phyloP scores from a whole-genome alignment of 2,888 invertebrate genomes.

The Tetragnatha montana region DNA sequence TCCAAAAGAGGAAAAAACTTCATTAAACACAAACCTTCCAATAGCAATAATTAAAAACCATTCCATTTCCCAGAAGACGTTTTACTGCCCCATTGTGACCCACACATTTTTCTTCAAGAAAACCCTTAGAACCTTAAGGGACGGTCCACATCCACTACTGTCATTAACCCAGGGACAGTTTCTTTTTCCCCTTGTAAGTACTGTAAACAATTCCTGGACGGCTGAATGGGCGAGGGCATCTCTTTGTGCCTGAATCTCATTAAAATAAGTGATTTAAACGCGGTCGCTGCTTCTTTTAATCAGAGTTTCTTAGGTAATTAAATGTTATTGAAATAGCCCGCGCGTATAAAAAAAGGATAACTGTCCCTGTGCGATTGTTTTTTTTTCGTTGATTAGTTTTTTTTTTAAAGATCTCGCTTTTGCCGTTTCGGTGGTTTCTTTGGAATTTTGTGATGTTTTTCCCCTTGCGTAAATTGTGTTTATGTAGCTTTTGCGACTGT shows the following conservation, averaged over 20 bases:
- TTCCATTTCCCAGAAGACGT: background rate
- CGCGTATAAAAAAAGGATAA: background rate
- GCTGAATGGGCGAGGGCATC: background rate
- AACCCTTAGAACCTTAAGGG: background rate
- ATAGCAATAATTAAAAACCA: background rate
- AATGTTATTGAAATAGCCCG: constrained; percentile 25
- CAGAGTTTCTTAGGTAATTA: constrained; percentile 29
- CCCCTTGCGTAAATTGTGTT: too few relatives aligned
- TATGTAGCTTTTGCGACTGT: too few relatives aligned
- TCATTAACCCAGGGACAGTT: constrained; percentile 1
- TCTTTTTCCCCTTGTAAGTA: constrained; percentile 6
- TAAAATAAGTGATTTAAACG: constrained; percentile 27
- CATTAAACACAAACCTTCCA: background rate
- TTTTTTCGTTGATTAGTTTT: background rate
- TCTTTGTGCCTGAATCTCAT: constrained; percentile 17
- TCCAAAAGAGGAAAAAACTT: background rate
- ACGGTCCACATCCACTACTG: background rate
- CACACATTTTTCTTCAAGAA: background rate
- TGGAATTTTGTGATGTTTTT: too few relatives aligned
- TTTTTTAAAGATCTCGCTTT: background rate
- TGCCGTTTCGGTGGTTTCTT: too few relatives aligned
- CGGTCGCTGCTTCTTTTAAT: constrained; percentile 22
- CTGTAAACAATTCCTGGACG: background rate
- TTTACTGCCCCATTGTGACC: background rate
- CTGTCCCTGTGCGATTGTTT: background rate